These are phyloP conservation scores for Alcedo quadribrachys DNA, from an alignment of 2,797 vertebrate genomes.

Conservation along the genomic window DNA sequence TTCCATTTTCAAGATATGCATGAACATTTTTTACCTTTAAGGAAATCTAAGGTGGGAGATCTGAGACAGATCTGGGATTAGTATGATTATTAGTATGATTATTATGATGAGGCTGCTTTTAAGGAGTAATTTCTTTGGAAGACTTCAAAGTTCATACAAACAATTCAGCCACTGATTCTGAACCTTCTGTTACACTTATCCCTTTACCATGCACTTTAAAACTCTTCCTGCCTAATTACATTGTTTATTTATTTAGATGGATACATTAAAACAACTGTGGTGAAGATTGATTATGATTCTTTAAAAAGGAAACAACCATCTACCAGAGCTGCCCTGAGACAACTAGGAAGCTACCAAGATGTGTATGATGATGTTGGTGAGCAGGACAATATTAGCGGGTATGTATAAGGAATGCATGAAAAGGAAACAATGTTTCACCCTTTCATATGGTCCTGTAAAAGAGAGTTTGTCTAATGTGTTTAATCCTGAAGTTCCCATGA, in stretches of 20 bases:
- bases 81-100: too few species aligned
- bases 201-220: not conserved
- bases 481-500: not conserved
- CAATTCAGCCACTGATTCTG: not conserved
- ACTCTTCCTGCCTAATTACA: not conserved
- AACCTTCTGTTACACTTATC: not conserved
- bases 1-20: not conserved
- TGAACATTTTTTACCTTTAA: not conserved
- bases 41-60: not conserved
- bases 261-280: constrained; percentile 90
- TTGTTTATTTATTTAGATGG: constrained; percentile 81
- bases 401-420: not conserved
- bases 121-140: not conserved
- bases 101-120: not conserved
- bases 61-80: not conserved
- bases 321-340: not conserved
- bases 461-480: not conserved
- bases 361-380: constrained; percentile 90
- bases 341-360: constrained; percentile 79
- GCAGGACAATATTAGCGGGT: constrained; percentile 70
- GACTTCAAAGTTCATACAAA: not conserved
- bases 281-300: constrained; percentile 88
- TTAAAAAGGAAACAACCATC: constrained; percentile 79
- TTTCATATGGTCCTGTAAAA: not conserved
- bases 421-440: not conserved